These are phyloP conservation scores for Saguinus imperator DNA, from an alignment of 2,113 vertebrate genomes.

Conservation along the genomic window DNA sequence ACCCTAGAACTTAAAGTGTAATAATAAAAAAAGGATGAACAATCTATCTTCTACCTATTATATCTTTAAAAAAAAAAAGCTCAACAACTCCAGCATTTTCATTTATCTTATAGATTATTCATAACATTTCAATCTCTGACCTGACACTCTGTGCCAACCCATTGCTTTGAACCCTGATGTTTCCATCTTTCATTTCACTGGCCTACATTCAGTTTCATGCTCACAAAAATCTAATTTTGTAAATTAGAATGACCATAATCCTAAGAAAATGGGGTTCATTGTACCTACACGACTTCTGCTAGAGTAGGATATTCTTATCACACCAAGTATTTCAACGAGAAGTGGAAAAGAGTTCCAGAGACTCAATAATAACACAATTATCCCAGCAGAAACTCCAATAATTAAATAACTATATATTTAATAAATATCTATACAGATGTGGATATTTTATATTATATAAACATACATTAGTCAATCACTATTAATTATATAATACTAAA, in stretches of 20 bases:
- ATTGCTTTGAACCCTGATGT: not conserved
- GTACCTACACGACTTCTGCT: not conserved
- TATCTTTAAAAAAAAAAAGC: not conserved
- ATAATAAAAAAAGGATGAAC: too few species aligned
- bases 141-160: not conserved
- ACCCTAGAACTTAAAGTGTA: too few species aligned
- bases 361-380: not conserved
- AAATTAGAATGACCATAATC: not conserved
- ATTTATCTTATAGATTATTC: not conserved
- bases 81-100: not conserved
- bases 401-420: not conserved
- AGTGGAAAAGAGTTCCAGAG: not conserved
- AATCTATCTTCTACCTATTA: too few species aligned
- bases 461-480: not conserved
- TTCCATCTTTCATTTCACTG: not conserved
- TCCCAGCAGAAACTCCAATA: not conserved
- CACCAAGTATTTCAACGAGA: not conserved
- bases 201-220: not conserved
- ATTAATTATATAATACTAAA: not conserved
- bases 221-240: constrained; percentile 12
- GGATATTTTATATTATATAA: not conserved
- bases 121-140: not conserved
- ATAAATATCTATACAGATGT: not conserved
- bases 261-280: not conserved
- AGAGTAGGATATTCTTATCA: not conserved